A percentile compares a stretch with the other conserved stretches of the same genome.
phyloP scores from a whole-genome alignment of 2,797 vertebrate genomes.

The Natrix natrix region DNA sequence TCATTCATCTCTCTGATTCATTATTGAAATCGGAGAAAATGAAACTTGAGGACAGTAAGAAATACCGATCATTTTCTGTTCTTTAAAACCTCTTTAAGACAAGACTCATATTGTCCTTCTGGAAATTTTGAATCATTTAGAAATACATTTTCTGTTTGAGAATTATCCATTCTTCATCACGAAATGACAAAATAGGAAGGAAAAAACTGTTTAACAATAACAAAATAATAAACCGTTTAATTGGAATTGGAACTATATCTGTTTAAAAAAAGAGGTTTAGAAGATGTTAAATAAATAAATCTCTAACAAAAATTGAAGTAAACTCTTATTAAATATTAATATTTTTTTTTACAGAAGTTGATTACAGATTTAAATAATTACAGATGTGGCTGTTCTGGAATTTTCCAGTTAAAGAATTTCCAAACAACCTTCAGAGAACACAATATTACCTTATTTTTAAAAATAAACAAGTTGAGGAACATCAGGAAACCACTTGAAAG shows the following conservation, averaged over 20 bases:
- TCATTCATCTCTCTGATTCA: background rate
- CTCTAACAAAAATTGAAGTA: background rate
- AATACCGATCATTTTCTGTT: slow-evolving; percentile 36
- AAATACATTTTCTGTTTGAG: background rate
- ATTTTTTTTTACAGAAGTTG: background rate
- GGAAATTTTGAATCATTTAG: slow-evolving; percentile 2
- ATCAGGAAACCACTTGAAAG: background rate
- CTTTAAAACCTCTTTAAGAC: background rate
- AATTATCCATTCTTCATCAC: background rate
- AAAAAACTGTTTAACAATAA: background rate
- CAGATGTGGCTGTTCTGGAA: background rate
- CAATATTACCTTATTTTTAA: background rate
- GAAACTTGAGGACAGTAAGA: slow-evolving; percentile 3
- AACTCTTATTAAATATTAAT: background rate
- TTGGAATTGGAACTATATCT: background rate
- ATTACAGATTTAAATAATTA: background rate
- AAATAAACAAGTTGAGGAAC: background rate
- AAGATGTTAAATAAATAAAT: background rate
- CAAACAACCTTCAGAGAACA: background rate
- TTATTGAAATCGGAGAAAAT: background rate
- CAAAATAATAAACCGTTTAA: background rate
- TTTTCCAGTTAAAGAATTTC: background rate
- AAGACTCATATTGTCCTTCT: background rate
- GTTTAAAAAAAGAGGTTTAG: background rate
- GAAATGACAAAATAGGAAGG: background rate